These are phyloP conservation scores for Cinclus mexicanus DNA, from an alignment of 2,113 vertebrate species.

Conservation along the genomic window DNA sequence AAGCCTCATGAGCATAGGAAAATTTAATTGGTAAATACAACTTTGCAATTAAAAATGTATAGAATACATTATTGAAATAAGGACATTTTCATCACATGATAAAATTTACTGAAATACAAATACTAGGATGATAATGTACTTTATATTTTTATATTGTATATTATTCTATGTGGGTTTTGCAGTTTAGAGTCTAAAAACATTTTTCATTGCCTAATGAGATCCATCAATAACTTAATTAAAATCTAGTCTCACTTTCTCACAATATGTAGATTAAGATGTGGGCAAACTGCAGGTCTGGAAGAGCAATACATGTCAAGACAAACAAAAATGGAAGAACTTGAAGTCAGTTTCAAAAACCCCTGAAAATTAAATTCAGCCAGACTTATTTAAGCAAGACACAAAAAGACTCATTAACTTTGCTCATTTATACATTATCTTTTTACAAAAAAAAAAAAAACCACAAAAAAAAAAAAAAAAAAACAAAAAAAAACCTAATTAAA, in stretches of 20 bases:
- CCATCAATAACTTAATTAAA: background rate
- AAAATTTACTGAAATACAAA: background rate
- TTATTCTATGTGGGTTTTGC: accelerated
- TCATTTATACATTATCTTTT: background rate
- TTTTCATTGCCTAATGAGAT: background rate
- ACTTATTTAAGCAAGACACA: background rate
- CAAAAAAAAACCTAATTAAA: background rate
- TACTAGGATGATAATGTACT: background rate
- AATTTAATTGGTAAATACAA: background rate
- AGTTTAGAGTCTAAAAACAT: background rate
- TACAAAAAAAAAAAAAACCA: background rate
- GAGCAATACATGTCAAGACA: background rate
- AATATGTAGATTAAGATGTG: background rate
- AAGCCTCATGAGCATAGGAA: background rate
- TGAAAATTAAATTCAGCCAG: background rate
- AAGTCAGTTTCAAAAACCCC: background rate
- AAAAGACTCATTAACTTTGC: background rate
- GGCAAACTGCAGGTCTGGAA: background rate
- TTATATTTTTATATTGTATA: background rate
- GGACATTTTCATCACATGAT: background rate
- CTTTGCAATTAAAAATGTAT: background rate
- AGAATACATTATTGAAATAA: background rate
- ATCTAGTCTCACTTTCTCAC: background rate
- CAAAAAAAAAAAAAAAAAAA: background rate
- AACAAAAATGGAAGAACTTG: background rate